Percentiles rank a stretch among this genome's conserved stretches.
These are phyloP conservation scores for Ophion costatus DNA, from an alignment of 2,888 invertebrate genomes.

Conservation along the genomic window DNA sequence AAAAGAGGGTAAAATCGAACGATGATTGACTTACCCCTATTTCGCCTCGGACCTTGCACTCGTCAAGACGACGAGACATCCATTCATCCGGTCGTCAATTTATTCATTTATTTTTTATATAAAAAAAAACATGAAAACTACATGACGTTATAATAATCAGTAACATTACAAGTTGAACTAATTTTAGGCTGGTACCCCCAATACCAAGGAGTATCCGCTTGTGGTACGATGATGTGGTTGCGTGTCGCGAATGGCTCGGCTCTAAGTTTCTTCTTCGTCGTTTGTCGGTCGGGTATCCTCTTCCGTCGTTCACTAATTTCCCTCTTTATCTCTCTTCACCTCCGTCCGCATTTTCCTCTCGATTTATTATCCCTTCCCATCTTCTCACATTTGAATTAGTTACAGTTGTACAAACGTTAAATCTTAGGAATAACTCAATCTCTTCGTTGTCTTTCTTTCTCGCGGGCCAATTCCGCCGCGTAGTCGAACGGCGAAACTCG, in stretches of 20 bases:
- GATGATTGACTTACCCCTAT: not conserved
- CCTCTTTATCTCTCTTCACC: constrained; percentile 19
- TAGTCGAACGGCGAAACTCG: constrained; percentile 80
- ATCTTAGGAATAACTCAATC: constrained; percentile 71
- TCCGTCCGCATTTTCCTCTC: constrained; percentile 16
- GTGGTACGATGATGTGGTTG: constrained; percentile 66
- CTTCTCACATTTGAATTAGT: constrained; percentile 63
- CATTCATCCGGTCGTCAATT: constrained; percentile 66
- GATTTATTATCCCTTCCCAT: constrained; percentile 37
- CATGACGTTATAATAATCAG: constrained; percentile 74
- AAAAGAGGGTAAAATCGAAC: not conserved
- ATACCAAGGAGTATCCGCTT: constrained; percentile 59
- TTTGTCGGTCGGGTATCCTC: constrained; percentile 1
- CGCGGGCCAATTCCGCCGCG: constrained; percentile 81
- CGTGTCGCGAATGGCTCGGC: constrained; percentile 78
- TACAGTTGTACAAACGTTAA: constrained; percentile 76
- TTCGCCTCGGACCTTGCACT: not conserved
- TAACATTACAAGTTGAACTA: constrained; percentile 73
- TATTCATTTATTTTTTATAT: constrained; percentile 72
- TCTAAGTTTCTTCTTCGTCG: constrained; percentile 70
- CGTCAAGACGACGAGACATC: constrained; percentile 4
- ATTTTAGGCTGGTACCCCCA: constrained; percentile 75
- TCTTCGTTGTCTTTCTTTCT: constrained; percentile 82
- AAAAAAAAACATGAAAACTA: constrained; percentile 82
- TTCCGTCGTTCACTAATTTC: constrained; percentile 16